Conservation (phyloP, 2,113 vertebrate genomes). For the Phainopepla nitens region DNA sequence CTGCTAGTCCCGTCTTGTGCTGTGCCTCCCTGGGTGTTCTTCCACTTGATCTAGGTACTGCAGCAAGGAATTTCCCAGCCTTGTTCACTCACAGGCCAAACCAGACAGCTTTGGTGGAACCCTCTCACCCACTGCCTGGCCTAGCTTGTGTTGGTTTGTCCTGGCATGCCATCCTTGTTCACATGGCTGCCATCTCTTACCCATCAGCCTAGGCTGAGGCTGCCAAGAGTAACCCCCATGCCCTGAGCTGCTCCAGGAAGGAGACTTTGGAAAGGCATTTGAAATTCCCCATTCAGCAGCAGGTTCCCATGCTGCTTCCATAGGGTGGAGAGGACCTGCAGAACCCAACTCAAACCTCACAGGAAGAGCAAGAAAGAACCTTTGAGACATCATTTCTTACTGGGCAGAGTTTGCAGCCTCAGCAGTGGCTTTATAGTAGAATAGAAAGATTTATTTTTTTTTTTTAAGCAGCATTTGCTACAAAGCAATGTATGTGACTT, state of each 20-base stretch:
- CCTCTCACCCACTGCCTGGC: not conserved
- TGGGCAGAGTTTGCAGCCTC: not conserved
- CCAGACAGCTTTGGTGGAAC: not conserved
- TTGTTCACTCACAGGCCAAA: not conserved
- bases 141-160: not conserved
- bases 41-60: not conserved
- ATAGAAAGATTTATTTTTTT: not conserved
- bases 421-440: not conserved
- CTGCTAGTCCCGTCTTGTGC: not conserved
- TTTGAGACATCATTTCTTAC: not conserved
- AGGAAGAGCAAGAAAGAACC: not conserved
- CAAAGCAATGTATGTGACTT: not conserved
- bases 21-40: not conserved
- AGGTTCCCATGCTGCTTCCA: not conserved
- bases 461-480: not conserved
- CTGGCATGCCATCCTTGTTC: not conserved
- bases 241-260: not conserved
- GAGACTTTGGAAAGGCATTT: not conserved
- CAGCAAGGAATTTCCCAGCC: not conserved
- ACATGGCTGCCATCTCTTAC: not conserved
- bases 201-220: not conserved
- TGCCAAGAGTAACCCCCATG: not conserved
- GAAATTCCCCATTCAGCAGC: not conserved
- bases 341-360: not conserved
- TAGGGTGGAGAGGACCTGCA: accelerated